Percentiles rank a stretch among this genome's conserved stretches.
Conservation (phyloP, 2,797 vertebrate genomes). For the Oreochromis mossambicus region DNA sequence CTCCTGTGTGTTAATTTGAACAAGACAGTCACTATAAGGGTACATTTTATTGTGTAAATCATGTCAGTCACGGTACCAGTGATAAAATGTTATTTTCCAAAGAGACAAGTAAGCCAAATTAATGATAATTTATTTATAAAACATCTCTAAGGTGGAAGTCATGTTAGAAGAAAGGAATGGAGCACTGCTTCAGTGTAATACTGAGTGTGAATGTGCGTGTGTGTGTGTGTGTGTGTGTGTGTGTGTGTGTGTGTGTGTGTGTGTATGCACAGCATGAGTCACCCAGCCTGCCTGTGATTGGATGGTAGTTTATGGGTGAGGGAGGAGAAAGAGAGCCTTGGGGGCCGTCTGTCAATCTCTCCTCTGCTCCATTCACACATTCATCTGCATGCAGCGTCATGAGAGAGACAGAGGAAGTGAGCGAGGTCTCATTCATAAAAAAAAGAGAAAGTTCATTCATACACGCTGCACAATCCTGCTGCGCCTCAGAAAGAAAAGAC, state of each 20-base stretch:
- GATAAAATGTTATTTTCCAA: neutral
- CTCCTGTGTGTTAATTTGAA: constrained; percentile 32
- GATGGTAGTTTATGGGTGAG: constrained; percentile 64
- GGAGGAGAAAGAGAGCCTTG: constrained; percentile 59
- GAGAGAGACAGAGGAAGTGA: constrained; percentile 42
- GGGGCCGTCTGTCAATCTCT: constrained; percentile 84
- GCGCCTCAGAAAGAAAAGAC: constrained; percentile 7
- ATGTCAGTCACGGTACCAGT: neutral
- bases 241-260: constrained; percentile 39
- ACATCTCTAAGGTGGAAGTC: constrained; percentile 12
- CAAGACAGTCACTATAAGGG: neutral
- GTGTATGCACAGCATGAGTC: constrained; percentile 82
- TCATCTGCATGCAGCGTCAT: constrained; percentile 78
- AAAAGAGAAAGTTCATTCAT: constrained; percentile 87
- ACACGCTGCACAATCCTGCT: constrained; percentile 74
- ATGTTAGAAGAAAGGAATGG: constrained; percentile 28
- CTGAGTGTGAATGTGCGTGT: constrained; percentile 2
- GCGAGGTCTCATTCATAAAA: constrained; percentile 80
- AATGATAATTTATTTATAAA: neutral
- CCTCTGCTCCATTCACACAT: constrained; percentile 86
- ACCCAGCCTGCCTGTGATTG: constrained; percentile 81
- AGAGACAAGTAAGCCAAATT: neutral
- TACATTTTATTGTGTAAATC: neutral
- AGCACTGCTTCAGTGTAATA: constrained; percentile 30
- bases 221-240: constrained; percentile 45